These are phyloP conservation scores for Zophobas atratus DNA, from an alignment of 1,140 invertebrate genomes.

Conservation along the genomic window DNA sequence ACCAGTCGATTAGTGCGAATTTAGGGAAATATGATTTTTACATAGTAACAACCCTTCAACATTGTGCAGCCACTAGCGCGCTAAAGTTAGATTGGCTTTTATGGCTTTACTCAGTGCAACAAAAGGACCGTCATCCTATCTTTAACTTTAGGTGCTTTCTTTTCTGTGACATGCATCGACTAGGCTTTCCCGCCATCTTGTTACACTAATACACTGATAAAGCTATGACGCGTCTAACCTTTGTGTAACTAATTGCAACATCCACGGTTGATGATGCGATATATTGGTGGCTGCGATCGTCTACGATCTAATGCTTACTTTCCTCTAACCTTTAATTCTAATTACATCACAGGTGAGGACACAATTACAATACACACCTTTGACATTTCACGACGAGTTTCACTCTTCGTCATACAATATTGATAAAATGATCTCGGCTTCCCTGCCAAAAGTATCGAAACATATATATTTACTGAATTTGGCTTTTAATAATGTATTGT, in stretches of 20 bases:
- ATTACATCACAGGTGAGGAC: not conserved
- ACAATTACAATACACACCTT: not conserved
- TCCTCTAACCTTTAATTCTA: slow-evolving; percentile 11
- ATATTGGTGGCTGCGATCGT: not conserved
- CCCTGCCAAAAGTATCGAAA: too few species aligned
- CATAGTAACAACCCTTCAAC: not conserved
- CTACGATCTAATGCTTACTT: not conserved
- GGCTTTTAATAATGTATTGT: too few species aligned
- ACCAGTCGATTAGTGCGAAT: too few species aligned
- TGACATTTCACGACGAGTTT: not conserved
- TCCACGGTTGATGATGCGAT: too few species aligned
- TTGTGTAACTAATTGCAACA: too few species aligned
- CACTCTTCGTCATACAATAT: too few species aligned
- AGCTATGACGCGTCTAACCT: not conserved
- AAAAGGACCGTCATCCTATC: slow-evolving; percentile 40
- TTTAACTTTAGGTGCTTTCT: slow-evolving; percentile 42
- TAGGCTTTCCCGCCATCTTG: slow-evolving; percentile 14
- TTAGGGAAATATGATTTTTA: not conserved
- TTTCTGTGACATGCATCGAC: slow-evolving; percentile 13
- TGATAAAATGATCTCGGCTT: too few species aligned
- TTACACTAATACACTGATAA: not conserved
- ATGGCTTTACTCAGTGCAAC: slow-evolving; percentile 41
- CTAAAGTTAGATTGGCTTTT: slow-evolving; percentile 42
- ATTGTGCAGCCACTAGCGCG: slow-evolving; percentile 4
- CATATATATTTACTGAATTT: too few species aligned